Percentiles rank a stretch among this genome's conserved stretches.
Evolutionary conservation across 1,140 invertebrate species (phyloP).

Genomic region (Melitaea cinxia): DNA sequence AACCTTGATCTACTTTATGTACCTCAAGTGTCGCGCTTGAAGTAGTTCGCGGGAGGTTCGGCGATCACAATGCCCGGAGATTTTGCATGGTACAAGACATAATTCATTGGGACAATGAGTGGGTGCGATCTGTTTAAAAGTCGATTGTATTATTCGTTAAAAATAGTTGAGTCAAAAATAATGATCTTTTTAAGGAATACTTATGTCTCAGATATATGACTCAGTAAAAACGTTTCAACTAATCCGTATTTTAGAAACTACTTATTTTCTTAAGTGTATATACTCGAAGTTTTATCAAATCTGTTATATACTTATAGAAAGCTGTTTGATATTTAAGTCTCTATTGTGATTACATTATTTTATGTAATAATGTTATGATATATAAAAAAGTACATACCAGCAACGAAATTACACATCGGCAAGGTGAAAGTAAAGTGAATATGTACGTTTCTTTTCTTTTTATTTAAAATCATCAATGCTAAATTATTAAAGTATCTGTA

Average conservation of each 20-base stretch:
- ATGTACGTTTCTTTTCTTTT: neutral
- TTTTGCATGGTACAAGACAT: slow-evolving; percentile 53
- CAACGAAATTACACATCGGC: neutral
- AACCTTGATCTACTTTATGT: slow-evolving; percentile 20
- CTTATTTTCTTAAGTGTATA: too few relatives aligned
- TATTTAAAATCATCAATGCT: neutral
- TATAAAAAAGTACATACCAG: too few relatives aligned
- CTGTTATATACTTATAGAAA: too few relatives aligned
- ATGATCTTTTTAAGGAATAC: neutral
- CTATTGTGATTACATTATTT: too few relatives aligned
- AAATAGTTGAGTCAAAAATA: neutral
- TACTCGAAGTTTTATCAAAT: too few relatives aligned
- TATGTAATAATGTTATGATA: too few relatives aligned
- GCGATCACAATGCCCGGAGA: slow-evolving; percentile 58
- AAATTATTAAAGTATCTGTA: neutral
- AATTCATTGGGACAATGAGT: slow-evolving; percentile 67
- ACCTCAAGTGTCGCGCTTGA: slow-evolving; percentile 3
- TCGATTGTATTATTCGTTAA: neutral
- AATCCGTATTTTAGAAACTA: too few relatives aligned
- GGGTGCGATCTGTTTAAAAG: slow-evolving; percentile 47
- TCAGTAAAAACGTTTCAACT: too few relatives aligned
- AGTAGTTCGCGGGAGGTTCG: slow-evolving; percentile 35
- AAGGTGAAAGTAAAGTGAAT: neutral
- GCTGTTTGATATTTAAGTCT: too few relatives aligned
- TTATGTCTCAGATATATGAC: too few relatives aligned